Conservation (phyloP, 2,113 vertebrate species). For the Ochotona princeps region DNA sequence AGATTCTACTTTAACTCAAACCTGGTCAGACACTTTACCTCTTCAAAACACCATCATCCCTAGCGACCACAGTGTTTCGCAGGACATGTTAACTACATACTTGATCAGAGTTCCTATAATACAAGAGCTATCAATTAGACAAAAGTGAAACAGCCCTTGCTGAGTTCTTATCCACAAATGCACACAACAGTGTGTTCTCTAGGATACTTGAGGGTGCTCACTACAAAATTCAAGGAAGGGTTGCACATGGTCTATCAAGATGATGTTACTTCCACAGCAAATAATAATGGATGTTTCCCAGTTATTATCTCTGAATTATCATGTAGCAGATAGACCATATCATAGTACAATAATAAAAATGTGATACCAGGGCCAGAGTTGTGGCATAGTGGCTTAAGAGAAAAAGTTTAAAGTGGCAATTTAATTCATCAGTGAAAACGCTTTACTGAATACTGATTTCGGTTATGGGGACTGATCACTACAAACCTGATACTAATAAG, state of each 20-base stretch:
- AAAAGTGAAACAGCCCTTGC: neutral
- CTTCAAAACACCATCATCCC: neutral
- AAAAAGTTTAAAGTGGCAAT: neutral
- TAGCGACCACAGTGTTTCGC: neutral
- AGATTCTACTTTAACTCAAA: neutral
- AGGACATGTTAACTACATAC: neutral
- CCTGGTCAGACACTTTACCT: neutral
- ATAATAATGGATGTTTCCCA: neutral
- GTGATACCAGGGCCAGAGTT: neutral
- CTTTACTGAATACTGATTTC: neutral
- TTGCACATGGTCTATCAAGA: neutral
- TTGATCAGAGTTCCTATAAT: neutral
- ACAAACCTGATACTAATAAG: no score
- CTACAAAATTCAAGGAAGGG: neutral
- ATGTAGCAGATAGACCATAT: neutral
- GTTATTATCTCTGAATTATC: neutral
- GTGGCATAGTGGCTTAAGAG: no score
- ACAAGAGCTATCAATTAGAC: neutral
- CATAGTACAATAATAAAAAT: conserved; percentile 29
- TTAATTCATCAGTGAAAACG: neutral
- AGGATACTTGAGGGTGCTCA: neutral
- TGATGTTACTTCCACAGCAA: neutral
- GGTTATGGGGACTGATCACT: neutral
- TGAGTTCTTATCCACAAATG: neutral
- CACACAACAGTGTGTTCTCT: neutral